Evolutionary conservation across 2,888 invertebrate genomes (phyloP).

Genomic region (Pristionchus japonicus): DNA sequence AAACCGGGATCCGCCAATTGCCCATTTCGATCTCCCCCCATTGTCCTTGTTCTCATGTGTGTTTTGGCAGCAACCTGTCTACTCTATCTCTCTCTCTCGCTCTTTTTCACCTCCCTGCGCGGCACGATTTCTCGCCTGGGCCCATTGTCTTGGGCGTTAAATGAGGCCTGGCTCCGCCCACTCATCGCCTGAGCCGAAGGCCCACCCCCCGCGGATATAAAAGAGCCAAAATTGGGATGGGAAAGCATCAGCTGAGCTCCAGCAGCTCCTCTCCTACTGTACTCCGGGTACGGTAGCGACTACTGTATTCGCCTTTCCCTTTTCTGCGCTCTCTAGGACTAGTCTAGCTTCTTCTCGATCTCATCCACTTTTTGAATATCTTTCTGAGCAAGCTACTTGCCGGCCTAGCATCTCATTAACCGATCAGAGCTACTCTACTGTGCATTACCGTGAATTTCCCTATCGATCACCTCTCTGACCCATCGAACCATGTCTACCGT

Average conservation of each 20-base stretch:
- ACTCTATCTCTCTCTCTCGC: not conserved
- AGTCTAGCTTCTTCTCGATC: too few relatives aligned
- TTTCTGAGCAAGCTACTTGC: too few relatives aligned
- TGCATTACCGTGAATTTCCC: not conserved
- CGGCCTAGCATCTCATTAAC: not conserved
- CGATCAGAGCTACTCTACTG: not conserved
- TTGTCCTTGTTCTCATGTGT: slow-evolving; percentile 1
- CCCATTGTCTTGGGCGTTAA: not conserved
- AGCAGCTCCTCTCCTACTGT: not conserved
- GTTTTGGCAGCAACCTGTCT: not conserved
- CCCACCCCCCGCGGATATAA: not conserved
- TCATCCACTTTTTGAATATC: too few relatives aligned
- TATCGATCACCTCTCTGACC: not conserved
- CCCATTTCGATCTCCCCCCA: not conserved
- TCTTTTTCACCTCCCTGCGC: not conserved
- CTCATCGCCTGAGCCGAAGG: not conserved
- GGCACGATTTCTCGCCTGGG: not conserved
- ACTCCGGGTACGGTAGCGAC: not conserved
- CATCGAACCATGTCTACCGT: not conserved
- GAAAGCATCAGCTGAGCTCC: not conserved
- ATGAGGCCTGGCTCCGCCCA: not conserved
- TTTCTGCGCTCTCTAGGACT: too few relatives aligned
- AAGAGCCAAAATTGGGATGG: not conserved
- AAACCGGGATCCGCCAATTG: not conserved
- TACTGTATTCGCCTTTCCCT: too few relatives aligned